Percentiles rank a stretch among this genome's conserved stretches.
These are phyloP conservation scores for Nematostella vectensis DNA, from an alignment of 92 coral and sea anemone species.

Conservation along the genomic window DNA sequence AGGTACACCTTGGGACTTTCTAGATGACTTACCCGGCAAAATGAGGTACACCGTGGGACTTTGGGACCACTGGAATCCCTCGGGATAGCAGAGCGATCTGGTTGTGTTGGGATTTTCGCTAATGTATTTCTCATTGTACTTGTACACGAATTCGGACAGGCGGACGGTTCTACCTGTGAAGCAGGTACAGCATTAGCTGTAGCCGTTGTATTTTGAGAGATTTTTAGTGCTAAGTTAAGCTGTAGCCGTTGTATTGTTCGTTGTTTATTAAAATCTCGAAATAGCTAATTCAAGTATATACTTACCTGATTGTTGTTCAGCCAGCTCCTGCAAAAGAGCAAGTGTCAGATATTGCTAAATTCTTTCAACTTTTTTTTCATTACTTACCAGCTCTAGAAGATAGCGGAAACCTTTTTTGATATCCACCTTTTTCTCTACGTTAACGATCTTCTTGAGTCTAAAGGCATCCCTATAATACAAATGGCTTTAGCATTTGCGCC, in stretches of 20 bases:
- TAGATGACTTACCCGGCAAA: slow-evolving; percentile 19
- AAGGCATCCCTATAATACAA: neutral
- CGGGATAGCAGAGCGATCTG: slow-evolving; percentile 21
- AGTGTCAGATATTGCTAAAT: too few species aligned
- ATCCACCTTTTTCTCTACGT: slow-evolving; percentile 57
- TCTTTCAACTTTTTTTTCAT: too few species aligned
- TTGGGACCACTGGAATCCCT: slow-evolving; percentile 13
- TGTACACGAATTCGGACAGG: slow-evolving; percentile 29
- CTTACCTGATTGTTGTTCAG: too few species aligned
- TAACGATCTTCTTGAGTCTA: slow-evolving; percentile 28
- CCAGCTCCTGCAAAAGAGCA: too few species aligned
- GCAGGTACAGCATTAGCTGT: too few species aligned
- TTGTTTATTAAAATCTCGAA: too few species aligned
- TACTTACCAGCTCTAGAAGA: slow-evolving; percentile 48
- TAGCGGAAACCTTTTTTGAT: slow-evolving; percentile 41
- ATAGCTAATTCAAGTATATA: too few species aligned
- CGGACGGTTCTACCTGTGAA: slow-evolving; percentile 9
- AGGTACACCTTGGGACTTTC: too few species aligned
- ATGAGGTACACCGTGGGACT: slow-evolving; percentile 9
- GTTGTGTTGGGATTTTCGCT: neutral
- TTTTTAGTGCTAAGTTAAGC: too few species aligned
- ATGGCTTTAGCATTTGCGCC: too few species aligned
- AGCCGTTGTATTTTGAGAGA: too few species aligned
- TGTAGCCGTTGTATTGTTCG: too few species aligned
- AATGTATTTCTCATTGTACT: slow-evolving; percentile 10